These are phyloP conservation scores for Bombus confusus DNA, from an alignment of 1,140 invertebrate genomes.

Conservation along the genomic window DNA sequence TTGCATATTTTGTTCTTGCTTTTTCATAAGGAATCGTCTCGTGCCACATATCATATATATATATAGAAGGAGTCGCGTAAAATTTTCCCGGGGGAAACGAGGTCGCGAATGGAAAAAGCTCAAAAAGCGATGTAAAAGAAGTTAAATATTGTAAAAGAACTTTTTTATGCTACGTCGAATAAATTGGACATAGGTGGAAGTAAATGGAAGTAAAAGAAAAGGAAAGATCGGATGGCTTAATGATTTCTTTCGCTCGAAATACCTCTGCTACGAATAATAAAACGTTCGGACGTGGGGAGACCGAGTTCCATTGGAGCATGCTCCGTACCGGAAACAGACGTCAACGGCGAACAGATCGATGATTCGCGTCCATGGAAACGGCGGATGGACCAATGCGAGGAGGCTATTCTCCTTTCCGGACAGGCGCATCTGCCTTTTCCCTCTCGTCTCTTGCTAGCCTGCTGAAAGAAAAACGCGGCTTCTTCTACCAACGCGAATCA, in stretches of 20 bases:
- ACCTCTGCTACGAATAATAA: conserved; percentile 9
- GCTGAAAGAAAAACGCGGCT: conserved; percentile 42
- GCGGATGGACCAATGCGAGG: conserved; percentile 76
- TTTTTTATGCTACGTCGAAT: too few species aligned
- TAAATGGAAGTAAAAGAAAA: not conserved
- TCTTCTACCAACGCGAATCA: not conserved
- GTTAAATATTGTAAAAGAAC: not conserved
- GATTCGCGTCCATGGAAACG: conserved; percentile 80
- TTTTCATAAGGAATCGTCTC: too few species aligned
- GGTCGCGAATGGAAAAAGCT: too few species aligned
- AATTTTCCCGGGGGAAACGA: too few species aligned
- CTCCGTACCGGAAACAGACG: conserved; percentile 71
- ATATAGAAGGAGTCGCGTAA: too few species aligned
- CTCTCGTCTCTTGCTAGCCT: not conserved
- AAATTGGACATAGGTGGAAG: not conserved
- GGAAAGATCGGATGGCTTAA: not conserved
- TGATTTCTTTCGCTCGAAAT: not conserved
- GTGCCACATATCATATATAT: too few species aligned
- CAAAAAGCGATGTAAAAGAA: too few species aligned
- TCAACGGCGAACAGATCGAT: conserved; percentile 78
- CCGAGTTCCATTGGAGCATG: conserved; percentile 68
- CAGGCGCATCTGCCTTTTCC: conserved; percentile 60
- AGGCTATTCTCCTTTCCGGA: conserved; percentile 58
- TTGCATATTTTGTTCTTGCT: too few species aligned
- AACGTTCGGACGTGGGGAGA: conserved; percentile 23